Evolutionary conservation across 2,888 invertebrate species (phyloP).

Genomic region (Erebia palarica): DNA sequence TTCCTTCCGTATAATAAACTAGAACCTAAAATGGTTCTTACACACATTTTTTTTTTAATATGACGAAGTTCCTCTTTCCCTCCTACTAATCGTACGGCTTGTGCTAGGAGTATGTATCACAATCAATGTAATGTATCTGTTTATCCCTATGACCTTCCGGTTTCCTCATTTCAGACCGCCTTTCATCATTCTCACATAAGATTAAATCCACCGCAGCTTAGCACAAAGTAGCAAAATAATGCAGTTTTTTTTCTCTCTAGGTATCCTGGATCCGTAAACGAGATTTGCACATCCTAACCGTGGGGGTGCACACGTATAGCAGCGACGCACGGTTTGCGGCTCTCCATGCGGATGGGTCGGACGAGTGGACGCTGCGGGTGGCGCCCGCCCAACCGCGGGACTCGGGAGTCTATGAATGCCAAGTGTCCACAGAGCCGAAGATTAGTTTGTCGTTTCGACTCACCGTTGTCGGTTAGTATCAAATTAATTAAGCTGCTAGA

Average conservation of each 20-base stretch:
- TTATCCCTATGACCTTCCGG: too few species aligned
- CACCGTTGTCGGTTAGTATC: conserved; percentile 89
- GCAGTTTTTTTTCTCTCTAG: conserved; percentile 63
- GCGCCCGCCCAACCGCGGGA: conserved; percentile 88
- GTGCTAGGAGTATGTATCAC: too few species aligned
- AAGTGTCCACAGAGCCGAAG: conserved; percentile 96
- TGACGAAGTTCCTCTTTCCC: too few species aligned
- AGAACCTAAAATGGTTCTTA: too few species aligned
- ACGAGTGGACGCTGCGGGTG: conserved; percentile 84
- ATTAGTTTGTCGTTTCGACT: conserved; percentile 90
- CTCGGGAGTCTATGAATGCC: conserved; percentile 95
- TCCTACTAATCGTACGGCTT: too few species aligned
- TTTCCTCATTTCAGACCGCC: too few species aligned
- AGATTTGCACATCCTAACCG: conserved; percentile 88
- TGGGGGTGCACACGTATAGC: conserved; percentile 85
- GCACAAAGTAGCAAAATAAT: neutral
- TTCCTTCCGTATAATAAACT: too few species aligned
- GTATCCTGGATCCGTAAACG: conserved; percentile 95
- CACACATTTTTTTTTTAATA: too few species aligned
- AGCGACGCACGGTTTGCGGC: conserved; percentile 86
- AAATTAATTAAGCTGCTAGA: neutral
- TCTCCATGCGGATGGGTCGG: conserved; percentile 84
- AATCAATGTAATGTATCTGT: too few species aligned
- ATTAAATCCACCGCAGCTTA: too few species aligned
- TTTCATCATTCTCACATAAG: too few species aligned